These are phyloP conservation scores for Chlorocebus sabaeus DNA, from an alignment of 2,113 vertebrate species.

Conservation along the genomic window DNA sequence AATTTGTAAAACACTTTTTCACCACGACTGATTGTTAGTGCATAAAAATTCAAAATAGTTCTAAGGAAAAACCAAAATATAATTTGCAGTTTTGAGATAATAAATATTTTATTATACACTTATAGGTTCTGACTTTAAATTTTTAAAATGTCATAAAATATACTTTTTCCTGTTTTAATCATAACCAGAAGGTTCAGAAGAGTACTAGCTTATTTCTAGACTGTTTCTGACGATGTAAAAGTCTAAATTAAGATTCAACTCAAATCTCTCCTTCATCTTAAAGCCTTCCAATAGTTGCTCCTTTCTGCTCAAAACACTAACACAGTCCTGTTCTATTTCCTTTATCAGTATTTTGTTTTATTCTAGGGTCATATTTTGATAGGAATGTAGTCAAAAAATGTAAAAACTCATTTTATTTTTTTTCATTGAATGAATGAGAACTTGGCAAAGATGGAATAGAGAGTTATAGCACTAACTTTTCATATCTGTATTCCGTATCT, in stretches of 20 bases:
- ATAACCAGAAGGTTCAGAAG: not conserved
- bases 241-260: not conserved
- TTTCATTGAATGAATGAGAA: not conserved
- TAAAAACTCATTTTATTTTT: not conserved
- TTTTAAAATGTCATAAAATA: not conserved
- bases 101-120: not conserved
- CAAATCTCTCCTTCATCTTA: not conserved
- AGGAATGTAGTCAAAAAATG: not conserved
- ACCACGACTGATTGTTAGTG: not conserved
- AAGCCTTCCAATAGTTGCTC: not conserved
- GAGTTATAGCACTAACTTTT: not conserved
- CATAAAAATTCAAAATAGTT: not conserved
- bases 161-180: not conserved
- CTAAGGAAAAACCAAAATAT: not conserved
- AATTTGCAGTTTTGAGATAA: not conserved
- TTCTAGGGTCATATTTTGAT: not conserved
- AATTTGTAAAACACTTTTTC: not conserved
- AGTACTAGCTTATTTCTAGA: not conserved
- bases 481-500: not conserved
- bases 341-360: not conserved
- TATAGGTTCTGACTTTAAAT: not conserved
- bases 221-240: not conserved
- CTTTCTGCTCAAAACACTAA: not conserved
- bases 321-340: not conserved
- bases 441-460: not conserved